phyloP scores from a whole-genome alignment of 2,797 vertebrate species.

The Prunella strophiata region DNA sequence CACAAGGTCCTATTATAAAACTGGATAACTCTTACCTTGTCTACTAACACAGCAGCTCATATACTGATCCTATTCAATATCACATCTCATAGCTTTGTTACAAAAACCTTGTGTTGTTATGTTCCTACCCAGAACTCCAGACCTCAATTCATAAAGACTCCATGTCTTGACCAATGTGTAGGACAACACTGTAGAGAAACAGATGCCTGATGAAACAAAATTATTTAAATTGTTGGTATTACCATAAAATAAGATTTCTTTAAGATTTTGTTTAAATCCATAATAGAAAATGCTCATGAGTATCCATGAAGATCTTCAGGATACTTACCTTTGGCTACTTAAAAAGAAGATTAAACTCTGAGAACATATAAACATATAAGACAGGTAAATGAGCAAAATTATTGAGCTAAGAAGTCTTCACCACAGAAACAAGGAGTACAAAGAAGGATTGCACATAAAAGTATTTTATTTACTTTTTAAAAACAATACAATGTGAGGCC shows the following conservation, averaged over 20 bases:
- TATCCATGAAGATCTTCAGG: background rate
- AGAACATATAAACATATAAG: background rate
- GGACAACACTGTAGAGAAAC: background rate
- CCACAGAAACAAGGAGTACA: background rate
- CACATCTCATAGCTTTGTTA: background rate
- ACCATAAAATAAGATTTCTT: background rate
- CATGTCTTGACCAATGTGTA: fast-evolving
- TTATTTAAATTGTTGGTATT: background rate
- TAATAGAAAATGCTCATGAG: background rate
- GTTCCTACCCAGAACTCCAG: fast-evolving
- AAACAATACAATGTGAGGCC: fast-evolving
- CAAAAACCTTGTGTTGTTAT: background rate
- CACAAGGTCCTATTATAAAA: background rate
- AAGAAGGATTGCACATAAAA: background rate
- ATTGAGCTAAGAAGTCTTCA: background rate
- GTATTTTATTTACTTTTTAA: background rate
- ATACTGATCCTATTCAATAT: background rate
- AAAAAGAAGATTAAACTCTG: background rate
- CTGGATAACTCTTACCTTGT: background rate
- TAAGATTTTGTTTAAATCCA: background rate
- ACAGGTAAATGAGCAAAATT: background rate
- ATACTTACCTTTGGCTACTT: background rate
- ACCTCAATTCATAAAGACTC: background rate
- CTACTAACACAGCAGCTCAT: background rate
- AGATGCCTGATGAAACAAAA: background rate